phyloP scores from a whole-genome alignment of 2,797 vertebrate genomes.

The Thripadectes ignobilis region DNA sequence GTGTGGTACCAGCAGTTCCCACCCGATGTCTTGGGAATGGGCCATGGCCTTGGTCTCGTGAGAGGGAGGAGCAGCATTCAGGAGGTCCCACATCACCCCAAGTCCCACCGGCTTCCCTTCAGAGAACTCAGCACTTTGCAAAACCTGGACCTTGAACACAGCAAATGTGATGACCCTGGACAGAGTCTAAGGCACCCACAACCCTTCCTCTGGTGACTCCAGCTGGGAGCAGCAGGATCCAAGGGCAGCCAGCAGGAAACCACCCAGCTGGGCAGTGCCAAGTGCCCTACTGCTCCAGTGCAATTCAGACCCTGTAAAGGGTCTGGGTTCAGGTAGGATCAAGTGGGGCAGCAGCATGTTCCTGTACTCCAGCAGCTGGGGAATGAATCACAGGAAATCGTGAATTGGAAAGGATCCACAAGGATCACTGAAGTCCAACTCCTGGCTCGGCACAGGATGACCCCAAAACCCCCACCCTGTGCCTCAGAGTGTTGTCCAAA shows the following conservation, averaged over 20 bases:
- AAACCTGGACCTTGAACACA: slow-evolving; percentile 16
- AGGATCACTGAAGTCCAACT: fast-evolving
- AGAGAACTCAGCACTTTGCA: neutral
- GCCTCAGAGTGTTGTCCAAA: neutral
- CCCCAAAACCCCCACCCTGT: neutral
- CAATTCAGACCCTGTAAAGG: neutral
- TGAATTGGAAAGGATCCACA: neutral
- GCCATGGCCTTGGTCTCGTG: fast-evolving
- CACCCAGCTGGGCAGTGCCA: neutral
- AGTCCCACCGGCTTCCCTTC: neutral
- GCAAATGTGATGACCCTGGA: neutral
- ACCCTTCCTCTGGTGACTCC: neutral
- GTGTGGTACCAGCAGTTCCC: neutral
- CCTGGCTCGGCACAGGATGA: neutral
- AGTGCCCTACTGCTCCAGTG: neutral
- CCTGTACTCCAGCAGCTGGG: neutral
- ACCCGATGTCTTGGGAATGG: neutral
- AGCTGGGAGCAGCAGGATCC: neutral
- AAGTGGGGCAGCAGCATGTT: fast-evolving
- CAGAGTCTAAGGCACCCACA: neutral
- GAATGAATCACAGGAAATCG: neutral
- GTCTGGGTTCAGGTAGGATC: neutral
- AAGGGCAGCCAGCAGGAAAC: neutral
- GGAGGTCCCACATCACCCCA: neutral
- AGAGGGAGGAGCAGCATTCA: neutral